Conservation (phyloP, 2,797 vertebrate genomes). For the Myotis myotis region DNA sequence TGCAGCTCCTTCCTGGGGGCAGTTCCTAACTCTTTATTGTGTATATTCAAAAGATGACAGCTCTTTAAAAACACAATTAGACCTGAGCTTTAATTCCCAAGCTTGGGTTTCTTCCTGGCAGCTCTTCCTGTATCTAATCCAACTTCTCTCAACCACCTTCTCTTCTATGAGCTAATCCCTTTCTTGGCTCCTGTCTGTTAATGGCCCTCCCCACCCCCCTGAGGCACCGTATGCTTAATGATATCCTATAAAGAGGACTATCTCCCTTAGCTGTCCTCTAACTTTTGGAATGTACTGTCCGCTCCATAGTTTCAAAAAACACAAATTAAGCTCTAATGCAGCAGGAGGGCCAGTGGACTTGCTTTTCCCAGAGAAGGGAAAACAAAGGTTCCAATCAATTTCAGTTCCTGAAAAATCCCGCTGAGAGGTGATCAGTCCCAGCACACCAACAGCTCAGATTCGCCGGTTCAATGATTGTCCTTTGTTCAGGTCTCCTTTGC, state of each 20-base stretch:
- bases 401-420: constrained; percentile 32
- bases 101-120: neutral
- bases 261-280: constrained; percentile 47
- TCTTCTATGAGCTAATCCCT: constrained; percentile 13
- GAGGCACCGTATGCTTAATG: constrained; percentile 53
- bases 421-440: constrained; percentile 22
- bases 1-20: neutral
- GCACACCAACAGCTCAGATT: constrained; percentile 37
- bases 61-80: neutral
- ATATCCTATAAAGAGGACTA: neutral
- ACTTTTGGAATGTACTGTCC: constrained; percentile 50
- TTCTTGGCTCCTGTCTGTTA: neutral
- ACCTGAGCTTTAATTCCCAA: neutral
- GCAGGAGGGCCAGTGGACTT: constrained; percentile 6
- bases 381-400: constrained; percentile 44
- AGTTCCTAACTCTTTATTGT: neutral
- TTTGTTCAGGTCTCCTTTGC: constrained; percentile 35
- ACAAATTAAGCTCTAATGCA: constrained; percentile 39
- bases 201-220: neutral
- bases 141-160: neutral
- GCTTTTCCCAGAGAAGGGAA: constrained; percentile 43
- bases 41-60: neutral
- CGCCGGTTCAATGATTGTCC: neutral
- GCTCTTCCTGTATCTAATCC: neutral
- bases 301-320: neutral